phyloP scores from a whole-genome alignment of 2,797 vertebrate genomes.

The Delichon dasypus region DNA sequence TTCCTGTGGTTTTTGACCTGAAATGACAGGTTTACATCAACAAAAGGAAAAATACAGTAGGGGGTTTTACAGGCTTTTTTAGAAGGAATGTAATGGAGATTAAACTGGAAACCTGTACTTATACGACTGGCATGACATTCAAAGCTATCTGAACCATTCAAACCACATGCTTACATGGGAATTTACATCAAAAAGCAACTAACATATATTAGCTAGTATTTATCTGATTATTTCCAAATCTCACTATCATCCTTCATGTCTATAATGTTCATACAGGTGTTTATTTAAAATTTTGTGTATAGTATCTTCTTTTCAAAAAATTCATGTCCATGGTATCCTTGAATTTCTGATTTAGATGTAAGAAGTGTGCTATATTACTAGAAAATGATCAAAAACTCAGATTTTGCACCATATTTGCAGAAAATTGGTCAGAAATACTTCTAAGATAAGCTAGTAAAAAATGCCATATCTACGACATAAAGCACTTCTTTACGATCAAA shows the following conservation, averaged over 20 bases:
- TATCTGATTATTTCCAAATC: neutral
- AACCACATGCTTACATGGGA: neutral
- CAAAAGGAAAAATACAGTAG: neutral
- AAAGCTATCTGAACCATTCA: neutral
- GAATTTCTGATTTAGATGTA: neutral
- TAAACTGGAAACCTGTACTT: neutral
- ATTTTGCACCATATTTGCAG: neutral
- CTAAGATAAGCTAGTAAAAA: neutral
- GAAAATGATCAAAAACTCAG: neutral
- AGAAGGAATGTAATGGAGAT: neutral
- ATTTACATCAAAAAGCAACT: neutral
- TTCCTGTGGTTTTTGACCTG: neutral
- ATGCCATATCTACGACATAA: neutral
- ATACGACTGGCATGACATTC: neutral
- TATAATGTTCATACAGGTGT: neutral
- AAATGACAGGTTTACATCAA: neutral
- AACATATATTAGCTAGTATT: neutral
- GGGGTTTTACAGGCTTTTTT: neutral
- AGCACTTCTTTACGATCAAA: neutral
- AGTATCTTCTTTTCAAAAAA: neutral
- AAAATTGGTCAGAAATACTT: neutral
- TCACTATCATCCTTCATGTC: neutral
- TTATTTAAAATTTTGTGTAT: neutral
- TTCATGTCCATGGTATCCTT: neutral
- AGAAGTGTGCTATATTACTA: neutral